A percentile compares a stretch with the other conserved stretches of the same genome.
phyloP scores from a whole-genome alignment of 1,140 invertebrate genomes.

The Archivesica marissinica region DNA sequence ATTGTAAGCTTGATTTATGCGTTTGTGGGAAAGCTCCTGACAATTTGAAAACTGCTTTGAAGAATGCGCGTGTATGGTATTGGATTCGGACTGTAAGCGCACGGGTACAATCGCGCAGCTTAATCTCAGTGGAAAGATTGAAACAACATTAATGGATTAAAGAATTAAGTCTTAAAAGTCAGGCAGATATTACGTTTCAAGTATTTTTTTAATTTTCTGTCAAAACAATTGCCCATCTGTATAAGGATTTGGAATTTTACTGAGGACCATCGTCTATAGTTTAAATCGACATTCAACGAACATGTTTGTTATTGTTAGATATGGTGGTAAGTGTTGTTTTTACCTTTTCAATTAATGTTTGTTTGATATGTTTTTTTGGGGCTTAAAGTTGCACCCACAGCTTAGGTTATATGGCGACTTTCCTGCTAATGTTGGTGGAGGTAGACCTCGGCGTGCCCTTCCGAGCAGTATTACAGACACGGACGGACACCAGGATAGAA shows the following conservation, averaged over 20 bases:
- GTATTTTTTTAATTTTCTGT: neutral
- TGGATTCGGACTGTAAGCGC: neutral
- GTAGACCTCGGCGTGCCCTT: too few relatives aligned
- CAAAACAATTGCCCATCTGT: neutral
- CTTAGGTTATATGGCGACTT: too few relatives aligned
- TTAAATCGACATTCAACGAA: neutral
- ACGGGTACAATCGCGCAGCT: too few relatives aligned
- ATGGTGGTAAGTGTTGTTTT: constrained; percentile 30
- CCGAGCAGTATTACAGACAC: too few relatives aligned
- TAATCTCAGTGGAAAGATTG: neutral
- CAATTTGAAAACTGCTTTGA: neutral
- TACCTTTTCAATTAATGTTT: too few relatives aligned
- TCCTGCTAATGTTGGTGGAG: too few relatives aligned
- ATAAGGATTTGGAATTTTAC: neutral
- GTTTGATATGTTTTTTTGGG: too few relatives aligned
- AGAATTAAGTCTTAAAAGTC: constrained; percentile 11
- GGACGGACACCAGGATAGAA: too few relatives aligned
- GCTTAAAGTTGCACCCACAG: too few relatives aligned
- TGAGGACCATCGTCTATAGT: neutral
- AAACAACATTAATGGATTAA: constrained; percentile 7
- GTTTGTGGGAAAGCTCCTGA: neutral
- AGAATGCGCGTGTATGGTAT: neutral
- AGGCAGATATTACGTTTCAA: neutral
- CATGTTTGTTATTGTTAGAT: constrained; percentile 44
- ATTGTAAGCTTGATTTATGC: neutral